Evolutionary conservation across 37 sponge, comb jelly and placozoan genomes (phyloP).

Genomic region (Haliclona indistincta): DNA sequence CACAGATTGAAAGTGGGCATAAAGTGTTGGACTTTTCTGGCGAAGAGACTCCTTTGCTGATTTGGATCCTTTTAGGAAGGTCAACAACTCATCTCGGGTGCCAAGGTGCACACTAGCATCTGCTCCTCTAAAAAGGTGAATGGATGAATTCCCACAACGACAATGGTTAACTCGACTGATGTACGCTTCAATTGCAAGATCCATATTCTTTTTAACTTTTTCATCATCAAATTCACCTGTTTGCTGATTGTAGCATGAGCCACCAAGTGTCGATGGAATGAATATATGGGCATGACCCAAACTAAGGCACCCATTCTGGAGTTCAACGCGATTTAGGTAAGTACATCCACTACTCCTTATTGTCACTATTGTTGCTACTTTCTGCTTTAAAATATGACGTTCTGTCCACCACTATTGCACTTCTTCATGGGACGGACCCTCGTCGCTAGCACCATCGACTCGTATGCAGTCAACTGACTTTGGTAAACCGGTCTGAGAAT

Average conservation of each 20-base stretch:
- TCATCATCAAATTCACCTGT: conserved; percentile 21
- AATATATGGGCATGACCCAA: conserved; percentile 29
- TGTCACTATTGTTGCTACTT: conserved; percentile 22
- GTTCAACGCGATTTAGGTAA: conserved; percentile 32
- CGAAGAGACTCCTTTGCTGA: conserved; percentile 8
- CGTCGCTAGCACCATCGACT: conserved; percentile 35
- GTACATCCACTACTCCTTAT: conserved; percentile 19
- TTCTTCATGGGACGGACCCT: conserved; percentile 36
- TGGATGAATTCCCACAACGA: conserved; percentile 38
- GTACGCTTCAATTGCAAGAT: conserved; percentile 34
- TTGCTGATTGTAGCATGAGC: conserved; percentile 9
- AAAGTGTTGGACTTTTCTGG: conserved; percentile 3
- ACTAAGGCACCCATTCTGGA: conserved; percentile 34
- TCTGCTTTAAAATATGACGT: conserved; percentile 6
- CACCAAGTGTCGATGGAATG: conserved; percentile 46
- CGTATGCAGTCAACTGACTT: not conserved
- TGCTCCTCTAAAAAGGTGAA: conserved; percentile 33
- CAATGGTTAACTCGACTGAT: conserved; percentile 30
- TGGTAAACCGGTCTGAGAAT: not conserved
- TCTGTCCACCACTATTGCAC: conserved; percentile 30
- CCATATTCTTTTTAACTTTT: conserved; percentile 11
- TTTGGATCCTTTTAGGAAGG: conserved; percentile 5
- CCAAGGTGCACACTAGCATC: conserved; percentile 6
- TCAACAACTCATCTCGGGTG: not conserved
- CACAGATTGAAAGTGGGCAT: conserved; percentile 25